phyloP scores from a whole-genome alignment of 2,797 vertebrate genomes.

The Gymnocypris eckloni region DNA sequence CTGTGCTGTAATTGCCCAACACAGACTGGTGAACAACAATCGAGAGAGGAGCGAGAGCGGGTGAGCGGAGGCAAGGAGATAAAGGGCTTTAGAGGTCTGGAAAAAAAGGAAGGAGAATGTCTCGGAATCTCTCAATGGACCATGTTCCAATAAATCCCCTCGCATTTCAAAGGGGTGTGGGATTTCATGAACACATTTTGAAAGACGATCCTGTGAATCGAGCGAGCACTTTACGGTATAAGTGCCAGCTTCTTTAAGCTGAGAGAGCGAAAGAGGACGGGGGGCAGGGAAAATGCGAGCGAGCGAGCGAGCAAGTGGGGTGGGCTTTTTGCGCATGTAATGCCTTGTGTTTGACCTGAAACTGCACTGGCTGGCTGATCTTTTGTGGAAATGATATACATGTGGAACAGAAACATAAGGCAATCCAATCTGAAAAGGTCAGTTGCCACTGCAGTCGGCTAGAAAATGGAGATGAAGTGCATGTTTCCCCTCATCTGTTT shows the following conservation, averaged over 20 bases:
- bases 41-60: conserved; percentile 67
- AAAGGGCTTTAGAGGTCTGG: conserved; percentile 61
- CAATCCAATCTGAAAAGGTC: conserved; percentile 76
- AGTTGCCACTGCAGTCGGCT: conserved; percentile 59
- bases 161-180: conserved; percentile 71
- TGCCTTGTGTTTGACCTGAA: conserved; percentile 73
- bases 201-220: conserved; percentile 75
- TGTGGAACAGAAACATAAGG: conserved; percentile 67
- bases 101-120: conserved; percentile 61
- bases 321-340: conserved; percentile 40
- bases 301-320: conserved; percentile 50
- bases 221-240: conserved; percentile 67
- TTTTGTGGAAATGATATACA: conserved; percentile 66
- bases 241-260: conserved; percentile 69
- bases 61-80: conserved; percentile 58
- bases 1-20: conserved; percentile 80
- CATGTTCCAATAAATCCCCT: conserved; percentile 77
- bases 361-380: conserved; percentile 68
- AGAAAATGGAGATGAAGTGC: conserved; percentile 68
- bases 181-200: conserved; percentile 77
- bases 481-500: conserved; percentile 51
- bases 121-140: conserved; percentile 79
- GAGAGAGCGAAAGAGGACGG: conserved; percentile 25
- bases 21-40: conserved; percentile 77
- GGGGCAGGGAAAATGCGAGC: conserved; percentile 38